These are phyloP conservation scores for Bombus superbus DNA, from an alignment of 1,140 invertebrate species.

Conservation along the genomic window DNA sequence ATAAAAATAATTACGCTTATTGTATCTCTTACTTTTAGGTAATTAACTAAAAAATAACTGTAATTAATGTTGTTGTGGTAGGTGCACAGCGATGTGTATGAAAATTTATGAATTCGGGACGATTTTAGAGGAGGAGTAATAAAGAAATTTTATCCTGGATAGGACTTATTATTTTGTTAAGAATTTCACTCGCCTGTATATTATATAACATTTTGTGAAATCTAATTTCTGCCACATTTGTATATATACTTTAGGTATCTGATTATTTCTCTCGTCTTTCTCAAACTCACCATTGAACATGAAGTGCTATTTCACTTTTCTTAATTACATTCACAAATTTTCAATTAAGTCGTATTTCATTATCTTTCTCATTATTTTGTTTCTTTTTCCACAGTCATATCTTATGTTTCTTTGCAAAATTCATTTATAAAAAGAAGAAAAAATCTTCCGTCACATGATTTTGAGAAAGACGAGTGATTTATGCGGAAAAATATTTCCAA, in stretches of 20 bases:
- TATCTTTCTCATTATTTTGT: not conserved
- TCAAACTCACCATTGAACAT: conserved; percentile 58
- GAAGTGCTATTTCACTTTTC: conserved; percentile 27
- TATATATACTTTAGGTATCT: conserved; percentile 66
- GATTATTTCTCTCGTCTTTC: conserved; percentile 68
- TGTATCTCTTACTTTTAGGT: conserved; percentile 83
- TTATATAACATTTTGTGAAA: conserved; percentile 62
- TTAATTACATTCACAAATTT: not conserved
- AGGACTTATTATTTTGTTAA: conserved; percentile 76
- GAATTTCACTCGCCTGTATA: conserved; percentile 66
- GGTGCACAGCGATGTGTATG: conserved; percentile 82
- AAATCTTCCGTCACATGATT: conserved; percentile 45
- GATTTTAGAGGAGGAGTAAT: conserved; percentile 81
- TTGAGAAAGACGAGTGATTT: conserved; percentile 67
- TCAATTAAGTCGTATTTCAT: conserved; percentile 7
- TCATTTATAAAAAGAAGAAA: conserved; percentile 5
- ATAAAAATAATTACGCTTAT: conserved; percentile 83
- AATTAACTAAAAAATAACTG: conserved; percentile 81
- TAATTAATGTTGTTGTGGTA: conserved; percentile 84
- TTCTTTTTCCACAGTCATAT: not conserved
- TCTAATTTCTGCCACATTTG: conserved; percentile 66
- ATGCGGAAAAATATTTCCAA: conserved; percentile 50
- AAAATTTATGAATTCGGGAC: conserved; percentile 80
- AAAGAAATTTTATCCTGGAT: conserved; percentile 83
- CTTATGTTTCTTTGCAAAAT: not conserved